Percentiles rank a stretch among this genome's conserved stretches.
Evolutionary conservation across 1,140 invertebrate species (phyloP).

Genomic region (Bombus cullumanus): DNA sequence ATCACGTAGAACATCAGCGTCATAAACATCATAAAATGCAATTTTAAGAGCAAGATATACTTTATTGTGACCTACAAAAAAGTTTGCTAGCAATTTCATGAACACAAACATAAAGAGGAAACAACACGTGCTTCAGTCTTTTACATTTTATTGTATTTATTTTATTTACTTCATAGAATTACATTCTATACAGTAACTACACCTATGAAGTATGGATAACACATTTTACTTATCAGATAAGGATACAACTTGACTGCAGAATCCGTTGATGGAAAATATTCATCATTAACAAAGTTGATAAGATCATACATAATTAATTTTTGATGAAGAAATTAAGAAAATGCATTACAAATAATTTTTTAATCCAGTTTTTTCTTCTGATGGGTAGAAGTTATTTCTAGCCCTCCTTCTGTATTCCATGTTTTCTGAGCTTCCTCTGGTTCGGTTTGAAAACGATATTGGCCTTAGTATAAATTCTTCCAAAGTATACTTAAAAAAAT

Average conservation of each 20-base stretch:
- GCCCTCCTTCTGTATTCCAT: rapidly evolving
- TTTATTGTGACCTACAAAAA: neutral
- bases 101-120: neutral
- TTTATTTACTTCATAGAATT: neutral
- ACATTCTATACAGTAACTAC: neutral
- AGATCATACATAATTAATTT: neutral
- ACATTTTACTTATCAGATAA: neutral
- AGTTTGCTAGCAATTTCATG: neutral
- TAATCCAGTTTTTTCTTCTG: rapidly evolving
- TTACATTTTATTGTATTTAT: neutral
- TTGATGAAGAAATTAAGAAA: neutral
- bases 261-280: neutral
- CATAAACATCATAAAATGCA: neutral
- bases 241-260: neutral
- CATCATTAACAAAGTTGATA: neutral
- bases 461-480: neutral
- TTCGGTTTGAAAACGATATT: rapidly evolving
- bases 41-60: neutral
- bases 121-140: neutral
- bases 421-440: rapidly evolving
- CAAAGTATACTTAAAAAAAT: neutral
- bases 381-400: rapidly evolving
- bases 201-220: rapidly evolving
- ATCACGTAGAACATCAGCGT: too few relatives aligned
- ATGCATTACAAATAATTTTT: neutral